Conservation (phyloP, 1,140 invertebrate genomes). For the Babylonia areolata region DNA sequence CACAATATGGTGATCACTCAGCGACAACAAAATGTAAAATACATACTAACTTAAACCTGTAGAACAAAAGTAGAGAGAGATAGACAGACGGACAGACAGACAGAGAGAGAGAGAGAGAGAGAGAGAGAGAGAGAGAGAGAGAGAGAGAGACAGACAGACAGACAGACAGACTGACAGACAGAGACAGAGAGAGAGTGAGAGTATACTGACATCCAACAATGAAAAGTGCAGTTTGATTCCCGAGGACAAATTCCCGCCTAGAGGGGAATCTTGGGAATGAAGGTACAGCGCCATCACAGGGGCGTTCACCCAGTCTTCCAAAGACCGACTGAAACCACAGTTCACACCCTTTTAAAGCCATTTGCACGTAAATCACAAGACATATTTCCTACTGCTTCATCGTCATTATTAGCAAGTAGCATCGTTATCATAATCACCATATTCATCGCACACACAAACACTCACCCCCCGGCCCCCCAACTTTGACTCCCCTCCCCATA, state of each 20-base stretch:
- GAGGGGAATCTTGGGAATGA: constrained; percentile 51
- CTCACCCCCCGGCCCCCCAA: no score
- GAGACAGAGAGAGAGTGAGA: constrained; percentile 20
- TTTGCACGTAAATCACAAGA: no score
- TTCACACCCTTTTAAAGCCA: neutral
- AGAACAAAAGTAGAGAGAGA: no score
- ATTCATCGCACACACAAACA: no score
- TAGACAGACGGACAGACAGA: no score
- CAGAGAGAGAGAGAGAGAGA: neutral
- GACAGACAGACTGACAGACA: neutral
- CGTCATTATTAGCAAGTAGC: no score
- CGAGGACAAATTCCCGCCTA: constrained; percentile 57
- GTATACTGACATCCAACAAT: constrained; percentile 67
- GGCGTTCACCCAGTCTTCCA: constrained; percentile 71
- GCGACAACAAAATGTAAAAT: no score
- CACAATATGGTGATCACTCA: no score
- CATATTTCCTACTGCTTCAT: no score
- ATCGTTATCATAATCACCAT: no score
- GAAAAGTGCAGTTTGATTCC: constrained; percentile 62
- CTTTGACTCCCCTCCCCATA: neutral
- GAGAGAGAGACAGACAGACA: constrained; percentile 19
- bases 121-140: constrained; percentile 19
- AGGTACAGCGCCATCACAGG: constrained; percentile 68
- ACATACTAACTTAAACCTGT: no score
- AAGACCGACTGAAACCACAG: constrained; percentile 47